These are phyloP conservation scores for Brachypteracias leptosomus DNA, from an alignment of 2,113 vertebrate genomes.

Conservation along the genomic window DNA sequence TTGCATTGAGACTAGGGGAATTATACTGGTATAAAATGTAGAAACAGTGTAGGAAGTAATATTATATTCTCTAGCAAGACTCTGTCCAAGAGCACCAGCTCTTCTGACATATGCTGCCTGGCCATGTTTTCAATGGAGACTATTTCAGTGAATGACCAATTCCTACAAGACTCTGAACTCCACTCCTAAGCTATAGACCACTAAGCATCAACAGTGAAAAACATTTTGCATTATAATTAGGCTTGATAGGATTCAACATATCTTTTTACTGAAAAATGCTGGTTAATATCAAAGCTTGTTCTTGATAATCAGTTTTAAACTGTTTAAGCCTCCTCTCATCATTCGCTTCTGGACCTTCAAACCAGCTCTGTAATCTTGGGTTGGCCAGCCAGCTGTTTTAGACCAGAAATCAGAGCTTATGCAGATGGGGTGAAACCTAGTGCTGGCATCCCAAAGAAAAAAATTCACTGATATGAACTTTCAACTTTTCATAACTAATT, in stretches of 20 bases:
- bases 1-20: not conserved
- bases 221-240: not conserved
- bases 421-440: not conserved
- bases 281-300: not conserved
- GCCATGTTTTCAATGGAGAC: not conserved
- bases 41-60: not conserved
- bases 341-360: not conserved
- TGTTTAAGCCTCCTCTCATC: not conserved
- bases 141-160: not conserved
- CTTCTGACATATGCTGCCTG: not conserved
- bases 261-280: not conserved
- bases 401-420: not conserved
- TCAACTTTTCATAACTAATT: not conserved
- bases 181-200: not conserved
- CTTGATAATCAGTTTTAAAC: not conserved
- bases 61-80: not conserved
- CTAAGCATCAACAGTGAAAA: not conserved
- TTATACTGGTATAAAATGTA: not conserved
- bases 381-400: not conserved
- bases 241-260: not conserved
- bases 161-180: not conserved
- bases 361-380: not conserved
- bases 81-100: not conserved
- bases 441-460: not conserved
- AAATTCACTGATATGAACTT: not conserved